phyloP scores from a whole-genome alignment of 2,888 invertebrate species.

The Orthosia gothica region DNA sequence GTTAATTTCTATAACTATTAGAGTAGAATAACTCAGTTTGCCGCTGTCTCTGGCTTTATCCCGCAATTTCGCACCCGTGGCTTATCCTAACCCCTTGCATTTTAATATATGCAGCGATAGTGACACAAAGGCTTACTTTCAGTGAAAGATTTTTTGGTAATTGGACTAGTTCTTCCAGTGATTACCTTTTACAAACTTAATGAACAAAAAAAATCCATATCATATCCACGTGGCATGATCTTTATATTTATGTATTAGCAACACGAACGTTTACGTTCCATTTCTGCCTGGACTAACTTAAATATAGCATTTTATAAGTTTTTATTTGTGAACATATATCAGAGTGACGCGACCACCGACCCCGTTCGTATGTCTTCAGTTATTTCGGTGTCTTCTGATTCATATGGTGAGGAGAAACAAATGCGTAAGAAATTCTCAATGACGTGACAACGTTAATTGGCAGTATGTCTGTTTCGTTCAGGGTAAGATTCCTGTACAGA shows the following conservation, averaged over 20 bases:
- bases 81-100: neutral
- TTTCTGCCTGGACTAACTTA: conserved; percentile 41
- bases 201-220: neutral
- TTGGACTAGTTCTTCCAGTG: neutral
- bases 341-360: conserved; percentile 73
- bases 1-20: conserved; percentile 6
- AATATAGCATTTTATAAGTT: conserved; percentile 69
- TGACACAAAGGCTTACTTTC: neutral
- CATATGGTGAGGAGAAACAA: conserved; percentile 71
- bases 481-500: conserved; percentile 44
- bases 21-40: neutral
- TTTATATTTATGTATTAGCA: conserved; percentile 12
- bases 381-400: conserved; percentile 78
- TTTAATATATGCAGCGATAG: neutral
- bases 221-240: neutral
- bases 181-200: neutral
- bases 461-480: conserved; percentile 55
- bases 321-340: conserved; percentile 64
- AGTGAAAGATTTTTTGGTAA: neutral
- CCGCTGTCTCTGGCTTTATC: neutral
- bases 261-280: conserved; percentile 21
- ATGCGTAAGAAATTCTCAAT: conserved; percentile 68
- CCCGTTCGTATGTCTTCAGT: conserved; percentile 72
- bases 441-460: conserved; percentile 64
- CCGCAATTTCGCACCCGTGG: neutral